Percentiles rank a stretch among this genome's conserved stretches.
These are phyloP conservation scores for Panthera uncia DNA, from an alignment of 2,113 vertebrate species.

Conservation along the genomic window DNA sequence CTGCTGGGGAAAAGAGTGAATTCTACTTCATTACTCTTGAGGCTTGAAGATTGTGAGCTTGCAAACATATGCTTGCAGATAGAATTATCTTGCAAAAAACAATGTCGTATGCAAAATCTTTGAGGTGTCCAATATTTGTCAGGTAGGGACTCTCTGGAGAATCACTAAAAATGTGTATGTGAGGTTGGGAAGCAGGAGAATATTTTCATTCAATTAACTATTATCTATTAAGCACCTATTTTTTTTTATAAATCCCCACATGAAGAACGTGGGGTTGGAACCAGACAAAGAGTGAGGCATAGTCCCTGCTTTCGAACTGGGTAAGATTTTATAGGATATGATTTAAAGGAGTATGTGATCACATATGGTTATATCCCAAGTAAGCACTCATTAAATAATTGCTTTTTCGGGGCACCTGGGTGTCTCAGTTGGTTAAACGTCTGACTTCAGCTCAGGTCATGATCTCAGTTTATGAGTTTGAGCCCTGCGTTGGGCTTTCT, in stretches of 20 bases:
- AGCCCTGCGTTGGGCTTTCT: too few relatives aligned
- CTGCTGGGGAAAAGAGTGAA: slow-evolving; percentile 77
- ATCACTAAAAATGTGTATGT: not conserved
- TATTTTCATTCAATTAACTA: slow-evolving; percentile 15
- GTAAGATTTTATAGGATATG: not conserved
- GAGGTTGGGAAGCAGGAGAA: slow-evolving; percentile 1
- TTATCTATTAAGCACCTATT: not conserved
- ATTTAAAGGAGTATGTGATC: not conserved
- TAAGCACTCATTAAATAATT: not conserved
- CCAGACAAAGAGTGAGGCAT: not conserved
- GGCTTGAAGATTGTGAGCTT: slow-evolving; percentile 79
- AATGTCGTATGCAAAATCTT: not conserved
- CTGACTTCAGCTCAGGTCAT: too few relatives aligned
- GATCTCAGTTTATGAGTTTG: too few relatives aligned
- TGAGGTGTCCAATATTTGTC: not conserved
- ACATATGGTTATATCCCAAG: not conserved
- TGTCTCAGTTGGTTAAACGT: too few relatives aligned
- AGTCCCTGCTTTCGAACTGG: not conserved
- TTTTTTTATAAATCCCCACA: not conserved
- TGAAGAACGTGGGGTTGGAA: not conserved
- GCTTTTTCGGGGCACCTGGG: not conserved
- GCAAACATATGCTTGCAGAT: slow-evolving; percentile 77
- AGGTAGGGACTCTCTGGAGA: slow-evolving; percentile 20
- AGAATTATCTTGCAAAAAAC: not conserved
- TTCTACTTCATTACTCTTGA: slow-evolving; percentile 84